These are phyloP conservation scores for Bos indicus DNA, from an alignment of 2,113 vertebrate genomes.

Conservation along the genomic window DNA sequence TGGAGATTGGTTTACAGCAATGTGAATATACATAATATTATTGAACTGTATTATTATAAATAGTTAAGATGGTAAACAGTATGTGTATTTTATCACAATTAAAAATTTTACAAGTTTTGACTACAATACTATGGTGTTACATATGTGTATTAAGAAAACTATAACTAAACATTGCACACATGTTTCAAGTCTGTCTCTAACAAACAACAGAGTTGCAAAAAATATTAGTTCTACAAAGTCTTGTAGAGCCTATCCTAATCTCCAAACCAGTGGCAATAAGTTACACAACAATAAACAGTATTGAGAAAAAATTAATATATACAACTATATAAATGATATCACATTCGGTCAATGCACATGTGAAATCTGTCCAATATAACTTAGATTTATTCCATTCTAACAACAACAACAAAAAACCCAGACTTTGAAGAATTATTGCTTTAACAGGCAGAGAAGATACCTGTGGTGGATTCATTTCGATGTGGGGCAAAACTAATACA, in stretches of 20 bases:
- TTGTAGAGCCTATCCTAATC: neutral
- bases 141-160: neutral
- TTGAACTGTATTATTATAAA: neutral
- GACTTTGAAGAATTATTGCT: neutral
- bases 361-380: neutral
- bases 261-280: neutral
- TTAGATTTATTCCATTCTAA: neutral
- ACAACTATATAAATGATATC: neutral
- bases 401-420: neutral
- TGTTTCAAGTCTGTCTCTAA: neutral
- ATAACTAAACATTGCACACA: neutral
- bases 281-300: neutral
- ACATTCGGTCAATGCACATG: neutral
- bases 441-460: neutral
- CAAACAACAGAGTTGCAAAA: neutral
- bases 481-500: too few relatives aligned
- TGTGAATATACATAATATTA: neutral
- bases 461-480: too few relatives aligned
- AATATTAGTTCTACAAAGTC: neutral
- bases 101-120: neutral
- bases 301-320: neutral
- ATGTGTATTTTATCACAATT: neutral
- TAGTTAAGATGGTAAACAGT: neutral
- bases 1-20: neutral
- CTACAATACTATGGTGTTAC: neutral